Conservation (phyloP, 2,797 vertebrate genomes). For the Sebastes nivosus region DNA sequence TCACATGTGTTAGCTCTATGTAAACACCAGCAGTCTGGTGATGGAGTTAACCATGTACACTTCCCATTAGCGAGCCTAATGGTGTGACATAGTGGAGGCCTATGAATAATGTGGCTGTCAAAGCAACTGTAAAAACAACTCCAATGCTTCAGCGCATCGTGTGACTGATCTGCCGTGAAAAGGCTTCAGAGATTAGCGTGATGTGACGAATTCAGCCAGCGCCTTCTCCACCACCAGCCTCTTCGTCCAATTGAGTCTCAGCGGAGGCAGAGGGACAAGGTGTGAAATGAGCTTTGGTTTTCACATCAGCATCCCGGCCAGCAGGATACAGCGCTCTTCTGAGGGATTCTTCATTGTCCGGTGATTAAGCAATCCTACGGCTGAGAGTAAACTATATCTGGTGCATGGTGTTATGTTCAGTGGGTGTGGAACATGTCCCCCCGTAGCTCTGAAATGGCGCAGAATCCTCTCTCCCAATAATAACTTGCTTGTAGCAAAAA, state of each 20-base stretch:
- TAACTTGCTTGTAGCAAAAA: conserved; percentile 7
- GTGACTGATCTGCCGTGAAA: conserved; percentile 57
- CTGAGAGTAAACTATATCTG: conserved; percentile 20
- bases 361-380: conserved; percentile 27
- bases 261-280: conserved; percentile 53
- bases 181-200: conserved; percentile 46
- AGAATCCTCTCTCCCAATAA: background rate
- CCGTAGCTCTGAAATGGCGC: background rate
- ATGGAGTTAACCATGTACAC: conserved; percentile 20
- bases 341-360: conserved; percentile 17
- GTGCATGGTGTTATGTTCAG: background rate
- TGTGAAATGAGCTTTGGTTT: conserved; percentile 69
- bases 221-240: conserved; percentile 14
- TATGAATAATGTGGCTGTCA: conserved; percentile 49
- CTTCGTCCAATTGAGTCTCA: conserved; percentile 30
- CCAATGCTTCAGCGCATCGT: background rate
- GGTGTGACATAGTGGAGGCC: conserved; percentile 25
- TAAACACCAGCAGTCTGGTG: conserved; percentile 20
- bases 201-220: conserved; percentile 47
- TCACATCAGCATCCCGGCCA: conserved; percentile 27
- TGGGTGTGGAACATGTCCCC: background rate
- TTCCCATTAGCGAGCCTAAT: conserved; percentile 30
- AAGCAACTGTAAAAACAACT: conserved; percentile 52
- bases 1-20: background rate
- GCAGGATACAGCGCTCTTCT: conserved; percentile 10